A percentile compares a stretch with the other conserved stretches of the same genome.
These are phyloP conservation scores for Crepidodera aurea DNA, from an alignment of 2,888 invertebrate genomes.

Conservation along the genomic window DNA sequence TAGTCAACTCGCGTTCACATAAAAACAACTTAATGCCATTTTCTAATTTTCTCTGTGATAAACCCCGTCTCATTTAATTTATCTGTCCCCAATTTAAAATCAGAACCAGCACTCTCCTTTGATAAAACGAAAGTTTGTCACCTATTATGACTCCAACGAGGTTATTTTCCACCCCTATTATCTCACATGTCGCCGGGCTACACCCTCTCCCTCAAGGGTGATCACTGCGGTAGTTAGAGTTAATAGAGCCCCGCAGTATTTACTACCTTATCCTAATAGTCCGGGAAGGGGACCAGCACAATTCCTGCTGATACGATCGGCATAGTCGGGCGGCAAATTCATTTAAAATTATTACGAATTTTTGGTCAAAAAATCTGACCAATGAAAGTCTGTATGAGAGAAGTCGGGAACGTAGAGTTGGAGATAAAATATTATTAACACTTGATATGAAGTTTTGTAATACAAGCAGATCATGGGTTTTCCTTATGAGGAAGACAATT, in stretches of 20 bases:
- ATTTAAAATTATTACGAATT: no score
- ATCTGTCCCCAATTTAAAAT: conserved; percentile 26
- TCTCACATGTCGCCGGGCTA: conserved; percentile 41
- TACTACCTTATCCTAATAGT: conserved; percentile 52
- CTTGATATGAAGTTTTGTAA: no score
- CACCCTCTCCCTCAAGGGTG: conserved; percentile 46
- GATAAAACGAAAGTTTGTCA: conserved; percentile 43
- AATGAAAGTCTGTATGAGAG: no score
- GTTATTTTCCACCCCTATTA: conserved; percentile 42
- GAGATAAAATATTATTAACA: no score
- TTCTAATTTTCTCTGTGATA: conserved; percentile 26
- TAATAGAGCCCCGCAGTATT: conserved; percentile 52
- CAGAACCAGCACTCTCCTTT: conserved; percentile 26
- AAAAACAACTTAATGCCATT: conserved; percentile 15
- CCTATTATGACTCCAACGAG: conserved; percentile 39
- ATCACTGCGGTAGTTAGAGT: conserved; percentile 50
- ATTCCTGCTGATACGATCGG: conserved; percentile 30
- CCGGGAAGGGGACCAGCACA: conserved; percentile 36
- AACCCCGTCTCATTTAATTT: conserved; percentile 17
- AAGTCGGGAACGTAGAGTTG: no score
- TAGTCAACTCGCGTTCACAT: no score
- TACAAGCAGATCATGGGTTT: no score
- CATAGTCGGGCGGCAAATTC: conserved; percentile 2
- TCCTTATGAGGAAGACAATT: no score
- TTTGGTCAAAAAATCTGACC: no score